Conservation (phyloP, 2,888 invertebrate genomes). For the Caenorhabditis auriculariae region DNA sequence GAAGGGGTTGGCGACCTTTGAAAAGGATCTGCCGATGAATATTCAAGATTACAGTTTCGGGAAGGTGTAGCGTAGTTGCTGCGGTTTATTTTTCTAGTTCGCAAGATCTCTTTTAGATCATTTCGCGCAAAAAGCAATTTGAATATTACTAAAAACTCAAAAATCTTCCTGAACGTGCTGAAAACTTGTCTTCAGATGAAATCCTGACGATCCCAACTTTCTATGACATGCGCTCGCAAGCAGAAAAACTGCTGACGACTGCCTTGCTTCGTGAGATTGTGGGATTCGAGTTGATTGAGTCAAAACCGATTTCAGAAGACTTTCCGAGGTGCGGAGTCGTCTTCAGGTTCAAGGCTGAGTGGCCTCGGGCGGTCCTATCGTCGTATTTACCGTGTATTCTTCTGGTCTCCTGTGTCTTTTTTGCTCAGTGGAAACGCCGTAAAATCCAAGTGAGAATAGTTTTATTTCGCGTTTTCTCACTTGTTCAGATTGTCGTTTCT, state of each 20-base stretch:
- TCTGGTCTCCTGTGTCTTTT: conserved; percentile 49
- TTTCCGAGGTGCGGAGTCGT: conserved; percentile 42
- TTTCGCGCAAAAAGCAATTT: too few species aligned
- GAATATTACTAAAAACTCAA: too few species aligned
- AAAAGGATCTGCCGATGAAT: too few species aligned
- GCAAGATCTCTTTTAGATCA: too few species aligned
- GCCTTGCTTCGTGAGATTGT: conserved; percentile 9
- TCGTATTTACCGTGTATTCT: conserved; percentile 55
- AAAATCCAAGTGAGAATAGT: too few species aligned
- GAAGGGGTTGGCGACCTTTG: too few species aligned
- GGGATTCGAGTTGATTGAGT: not conserved
- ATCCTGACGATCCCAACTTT: conserved; percentile 35
- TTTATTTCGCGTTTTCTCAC: too few species aligned
- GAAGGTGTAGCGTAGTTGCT: too few species aligned
- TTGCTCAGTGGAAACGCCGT: conserved; percentile 59
- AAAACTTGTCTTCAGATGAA: conserved; percentile 49
- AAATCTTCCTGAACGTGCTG: too few species aligned
- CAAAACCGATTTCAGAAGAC: conserved; percentile 24
- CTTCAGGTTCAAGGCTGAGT: conserved; percentile 41
- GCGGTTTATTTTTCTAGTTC: too few species aligned
- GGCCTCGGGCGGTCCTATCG: conserved; percentile 49
- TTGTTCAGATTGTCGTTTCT: conserved; percentile 50
- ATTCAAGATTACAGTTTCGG: too few species aligned
- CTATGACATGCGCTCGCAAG: conserved; percentile 38
- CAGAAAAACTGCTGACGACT: conserved; percentile 25